Conservation (phyloP, 1,140 invertebrate genomes). For the Grapholita molesta region DNA sequence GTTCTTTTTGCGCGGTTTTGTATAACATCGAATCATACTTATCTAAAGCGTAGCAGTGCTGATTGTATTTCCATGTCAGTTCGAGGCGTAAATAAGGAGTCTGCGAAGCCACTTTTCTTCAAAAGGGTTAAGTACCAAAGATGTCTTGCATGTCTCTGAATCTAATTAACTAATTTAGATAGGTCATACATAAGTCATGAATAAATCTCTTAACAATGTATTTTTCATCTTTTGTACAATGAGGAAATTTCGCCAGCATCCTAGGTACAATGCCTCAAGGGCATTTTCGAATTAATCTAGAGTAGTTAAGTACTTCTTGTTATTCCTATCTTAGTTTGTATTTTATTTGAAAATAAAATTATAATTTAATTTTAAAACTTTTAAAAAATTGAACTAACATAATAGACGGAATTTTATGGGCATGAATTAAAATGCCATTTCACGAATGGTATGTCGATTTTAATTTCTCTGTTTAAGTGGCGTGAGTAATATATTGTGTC, state of each 20-base stretch:
- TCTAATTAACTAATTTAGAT: background rate
- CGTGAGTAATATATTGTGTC: background rate
- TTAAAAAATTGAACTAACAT: too few species aligned
- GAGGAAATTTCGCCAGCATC: too few species aligned
- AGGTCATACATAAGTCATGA: background rate
- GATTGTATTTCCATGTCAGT: constrained; percentile 14
- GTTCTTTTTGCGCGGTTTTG: constrained; percentile 63
- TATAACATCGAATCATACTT: constrained; percentile 68
- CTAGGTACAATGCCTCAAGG: too few species aligned
- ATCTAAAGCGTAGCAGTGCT: constrained; percentile 41
- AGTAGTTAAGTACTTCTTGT: too few species aligned
- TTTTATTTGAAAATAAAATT: too few species aligned
- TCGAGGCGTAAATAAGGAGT: background rate
- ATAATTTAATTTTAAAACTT: too few species aligned
- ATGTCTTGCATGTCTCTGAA: background rate
- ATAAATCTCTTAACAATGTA: too few species aligned
- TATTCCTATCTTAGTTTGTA: too few species aligned
- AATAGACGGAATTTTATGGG: too few species aligned
- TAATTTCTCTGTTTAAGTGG: background rate
- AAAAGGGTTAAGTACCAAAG: background rate
- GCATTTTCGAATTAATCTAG: too few species aligned
- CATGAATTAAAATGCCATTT: background rate
- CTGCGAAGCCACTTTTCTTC: background rate
- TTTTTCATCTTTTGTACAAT: too few species aligned
- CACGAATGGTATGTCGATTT: background rate